A percentile compares a stretch with the other conserved stretches of the same genome.
These are phyloP conservation scores for Nymphalis urticae DNA, from an alignment of 2,888 invertebrate species.

Conservation along the genomic window DNA sequence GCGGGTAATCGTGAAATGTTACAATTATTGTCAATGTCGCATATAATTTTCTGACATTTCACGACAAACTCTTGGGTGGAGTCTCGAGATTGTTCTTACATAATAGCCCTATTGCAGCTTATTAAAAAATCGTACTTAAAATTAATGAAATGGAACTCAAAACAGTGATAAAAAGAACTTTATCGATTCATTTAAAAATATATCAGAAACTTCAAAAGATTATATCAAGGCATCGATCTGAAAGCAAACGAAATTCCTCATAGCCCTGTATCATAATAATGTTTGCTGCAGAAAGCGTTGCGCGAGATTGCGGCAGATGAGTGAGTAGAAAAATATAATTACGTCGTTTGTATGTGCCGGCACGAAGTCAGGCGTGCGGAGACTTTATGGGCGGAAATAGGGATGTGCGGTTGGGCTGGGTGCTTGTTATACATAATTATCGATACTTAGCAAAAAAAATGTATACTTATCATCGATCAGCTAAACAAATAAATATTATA, in stretches of 20 bases:
- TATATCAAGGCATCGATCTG: neutral
- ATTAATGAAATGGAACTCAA: too few relatives aligned
- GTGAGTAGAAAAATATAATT: constrained; percentile 64
- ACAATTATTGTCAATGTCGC: too few relatives aligned
- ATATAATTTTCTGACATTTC: too few relatives aligned
- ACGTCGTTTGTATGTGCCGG: constrained; percentile 71
- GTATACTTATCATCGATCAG: too few relatives aligned
- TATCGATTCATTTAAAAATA: too few relatives aligned
- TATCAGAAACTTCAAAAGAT: neutral
- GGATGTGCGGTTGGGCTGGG: constrained; percentile 10
- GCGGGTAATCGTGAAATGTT: too few relatives aligned
- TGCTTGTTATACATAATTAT: neutral
- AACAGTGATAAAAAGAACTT: too few relatives aligned
- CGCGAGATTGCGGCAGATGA: constrained; percentile 37
- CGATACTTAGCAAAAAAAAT: neutral
- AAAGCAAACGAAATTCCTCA: constrained; percentile 23
- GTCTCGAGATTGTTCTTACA: too few relatives aligned
- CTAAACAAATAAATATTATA: too few relatives aligned
- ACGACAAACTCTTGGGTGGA: too few relatives aligned
- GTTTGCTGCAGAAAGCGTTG: constrained; percentile 39
- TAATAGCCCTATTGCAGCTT: too few relatives aligned
- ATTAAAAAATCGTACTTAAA: too few relatives aligned
- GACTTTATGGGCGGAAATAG: constrained; percentile 48
- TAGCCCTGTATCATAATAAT: constrained; percentile 39
- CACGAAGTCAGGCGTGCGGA: constrained; percentile 62